Conservation (phyloP, 2,113 vertebrate genomes). For the Chiloscyllium plagiosum region DNA sequence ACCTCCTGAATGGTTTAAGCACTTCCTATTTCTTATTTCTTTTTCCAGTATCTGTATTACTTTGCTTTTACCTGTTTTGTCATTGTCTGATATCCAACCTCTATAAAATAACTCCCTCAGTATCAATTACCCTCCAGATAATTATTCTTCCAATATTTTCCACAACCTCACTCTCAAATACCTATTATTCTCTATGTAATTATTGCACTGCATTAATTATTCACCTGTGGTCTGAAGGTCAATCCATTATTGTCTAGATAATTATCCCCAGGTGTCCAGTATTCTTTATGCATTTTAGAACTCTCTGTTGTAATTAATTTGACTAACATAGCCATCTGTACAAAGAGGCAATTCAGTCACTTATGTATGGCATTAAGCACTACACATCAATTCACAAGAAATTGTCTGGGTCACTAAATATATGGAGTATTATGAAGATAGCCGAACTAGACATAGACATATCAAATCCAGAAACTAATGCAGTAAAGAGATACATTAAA, state of each 20-base stretch:
- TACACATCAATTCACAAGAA: background rate
- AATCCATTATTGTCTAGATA: background rate
- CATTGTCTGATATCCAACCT: background rate
- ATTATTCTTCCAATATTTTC: background rate
- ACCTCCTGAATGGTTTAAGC: too few relatives aligned
- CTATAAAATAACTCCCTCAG: background rate
- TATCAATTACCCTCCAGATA: background rate
- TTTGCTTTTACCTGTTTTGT: background rate
- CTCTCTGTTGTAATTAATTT: background rate
- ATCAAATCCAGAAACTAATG: background rate
- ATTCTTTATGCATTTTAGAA: background rate
- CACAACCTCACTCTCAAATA: background rate
- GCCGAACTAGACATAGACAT: background rate
- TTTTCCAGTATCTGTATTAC: too few relatives aligned
- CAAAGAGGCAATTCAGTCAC: background rate
- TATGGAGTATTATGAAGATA: background rate
- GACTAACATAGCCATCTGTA: background rate
- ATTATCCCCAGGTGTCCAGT: background rate
- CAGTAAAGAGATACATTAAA: background rate
- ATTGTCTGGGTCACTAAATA: background rate
- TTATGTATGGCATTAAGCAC: background rate
- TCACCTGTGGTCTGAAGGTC: background rate
- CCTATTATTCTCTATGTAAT: background rate
- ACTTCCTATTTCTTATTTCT: too few relatives aligned
- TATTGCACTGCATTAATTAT: background rate